A percentile compares a stretch with the other conserved stretches of the same genome.
These are phyloP conservation scores for Leptogaster cylindrica DNA, from an alignment of 2,888 invertebrate species.

Conservation along the genomic window DNA sequence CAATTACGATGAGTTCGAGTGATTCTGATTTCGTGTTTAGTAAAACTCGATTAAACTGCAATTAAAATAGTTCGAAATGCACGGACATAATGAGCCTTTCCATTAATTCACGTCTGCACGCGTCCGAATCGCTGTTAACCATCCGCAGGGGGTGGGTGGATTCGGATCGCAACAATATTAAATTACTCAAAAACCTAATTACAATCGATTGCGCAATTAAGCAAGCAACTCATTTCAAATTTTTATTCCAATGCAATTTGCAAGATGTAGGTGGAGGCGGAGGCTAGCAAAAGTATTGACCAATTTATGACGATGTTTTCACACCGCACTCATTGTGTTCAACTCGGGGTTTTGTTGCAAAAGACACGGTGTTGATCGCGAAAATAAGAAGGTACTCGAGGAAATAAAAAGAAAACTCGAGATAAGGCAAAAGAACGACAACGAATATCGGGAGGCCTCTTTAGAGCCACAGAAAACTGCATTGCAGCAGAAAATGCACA, in stretches of 20 bases:
- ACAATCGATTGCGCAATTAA: constrained; percentile 38
- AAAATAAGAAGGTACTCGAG: constrained; percentile 20
- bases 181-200: constrained; percentile 42
- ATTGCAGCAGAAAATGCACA: constrained; percentile 29
- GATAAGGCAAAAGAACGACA: constrained; percentile 20
- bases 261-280: constrained; percentile 40
- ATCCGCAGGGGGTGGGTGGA: too few relatives aligned
- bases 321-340: constrained; percentile 43
- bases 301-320: constrained; percentile 46
- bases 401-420: constrained; percentile 25
- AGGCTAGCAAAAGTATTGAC: constrained; percentile 42
- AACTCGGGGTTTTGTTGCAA: constrained; percentile 31
- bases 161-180: too few relatives aligned
- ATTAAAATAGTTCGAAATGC: too few relatives aligned
- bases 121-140: too few relatives aligned
- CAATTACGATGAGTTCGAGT: too few relatives aligned
- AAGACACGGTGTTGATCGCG: constrained; percentile 40
- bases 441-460: constrained; percentile 6
- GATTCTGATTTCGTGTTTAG: too few relatives aligned
- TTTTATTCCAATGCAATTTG: constrained; percentile 40
- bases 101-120: too few relatives aligned
- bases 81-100: too few relatives aligned
- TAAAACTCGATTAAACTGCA: too few relatives aligned
- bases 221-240: constrained; percentile 33
- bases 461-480: constrained; percentile 18